These are phyloP conservation scores for Coracopsis vasa DNA, from an alignment of 2,113 vertebrate species.

Conservation along the genomic window DNA sequence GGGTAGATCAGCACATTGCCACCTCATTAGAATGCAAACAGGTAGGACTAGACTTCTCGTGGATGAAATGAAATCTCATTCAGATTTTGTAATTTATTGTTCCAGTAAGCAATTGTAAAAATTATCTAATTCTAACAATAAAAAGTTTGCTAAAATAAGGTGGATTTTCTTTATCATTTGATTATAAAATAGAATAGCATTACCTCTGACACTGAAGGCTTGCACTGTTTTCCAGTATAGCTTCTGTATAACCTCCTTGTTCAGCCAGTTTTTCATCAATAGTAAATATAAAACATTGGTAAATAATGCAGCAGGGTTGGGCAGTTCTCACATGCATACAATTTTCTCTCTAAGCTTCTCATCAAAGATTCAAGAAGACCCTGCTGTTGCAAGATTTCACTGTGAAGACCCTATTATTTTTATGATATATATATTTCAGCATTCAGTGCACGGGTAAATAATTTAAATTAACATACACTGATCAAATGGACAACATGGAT, in stretches of 20 bases:
- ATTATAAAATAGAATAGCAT: neutral
- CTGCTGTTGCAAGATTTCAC: neutral
- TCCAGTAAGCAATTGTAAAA: neutral
- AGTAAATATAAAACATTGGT: neutral
- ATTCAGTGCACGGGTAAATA: neutral
- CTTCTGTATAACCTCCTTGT: neutral
- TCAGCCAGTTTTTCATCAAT: neutral
- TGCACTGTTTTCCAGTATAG: neutral
- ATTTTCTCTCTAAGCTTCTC: neutral
- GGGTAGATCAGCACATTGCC: neutral
- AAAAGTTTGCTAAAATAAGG: neutral
- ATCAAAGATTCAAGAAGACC: neutral
- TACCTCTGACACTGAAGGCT: neutral
- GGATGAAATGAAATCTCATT: neutral
- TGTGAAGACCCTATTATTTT: neutral
- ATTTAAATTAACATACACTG: neutral
- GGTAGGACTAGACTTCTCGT: neutral
- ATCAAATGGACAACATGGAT: neutral
- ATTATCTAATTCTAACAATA: neutral
- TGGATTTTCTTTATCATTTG: neutral
- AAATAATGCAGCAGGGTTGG: neutral
- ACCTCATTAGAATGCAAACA: neutral
- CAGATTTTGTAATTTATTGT: neutral
- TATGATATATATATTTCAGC: neutral
- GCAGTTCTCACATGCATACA: neutral